These are phyloP conservation scores for Hirtodrosophila duncani DNA, from an alignment of 2,888 invertebrate genomes.

Conservation along the genomic window DNA sequence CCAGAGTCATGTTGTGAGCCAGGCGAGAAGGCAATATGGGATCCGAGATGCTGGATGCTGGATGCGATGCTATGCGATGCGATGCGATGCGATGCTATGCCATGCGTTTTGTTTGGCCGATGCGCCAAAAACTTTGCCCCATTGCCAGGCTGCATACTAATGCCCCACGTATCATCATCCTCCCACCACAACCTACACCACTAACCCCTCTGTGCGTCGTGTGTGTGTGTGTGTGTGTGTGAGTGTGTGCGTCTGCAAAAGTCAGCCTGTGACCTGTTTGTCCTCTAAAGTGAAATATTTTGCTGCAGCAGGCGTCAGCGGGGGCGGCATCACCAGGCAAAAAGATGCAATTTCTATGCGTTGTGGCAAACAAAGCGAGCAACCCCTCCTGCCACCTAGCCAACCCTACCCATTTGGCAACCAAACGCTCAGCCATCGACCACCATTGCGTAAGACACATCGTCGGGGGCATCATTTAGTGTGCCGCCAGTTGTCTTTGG, in stretches of 20 bases:
- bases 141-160: constrained; percentile 68
- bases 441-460: constrained; percentile 64
- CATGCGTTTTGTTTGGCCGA: constrained; percentile 67
- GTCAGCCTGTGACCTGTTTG: constrained; percentile 76
- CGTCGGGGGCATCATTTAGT: constrained; percentile 76
- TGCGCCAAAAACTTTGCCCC: constrained; percentile 62
- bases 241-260: constrained; percentile 47
- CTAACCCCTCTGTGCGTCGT: constrained; percentile 2
- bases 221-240: constrained; percentile 32
- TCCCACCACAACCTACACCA: too few relatives aligned
- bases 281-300: constrained; percentile 77
- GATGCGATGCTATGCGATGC: too few relatives aligned
- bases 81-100: too few relatives aligned
- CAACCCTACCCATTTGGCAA: neutral
- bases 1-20: constrained; percentile 1
- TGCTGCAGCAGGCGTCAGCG: constrained; percentile 54
- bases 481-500: constrained; percentile 69
- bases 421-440: constrained; percentile 15
- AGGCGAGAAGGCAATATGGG: too few relatives aligned
- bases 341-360: constrained; percentile 65
- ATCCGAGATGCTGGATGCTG: too few relatives aligned
- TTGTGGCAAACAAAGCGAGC: constrained; percentile 40
- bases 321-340: neutral
- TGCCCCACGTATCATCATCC: too few relatives aligned
- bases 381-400: neutral